Base-by-base conservation (phyloP, 2,888 invertebrate genomes). In the Orchesella flavescens region DNA sequence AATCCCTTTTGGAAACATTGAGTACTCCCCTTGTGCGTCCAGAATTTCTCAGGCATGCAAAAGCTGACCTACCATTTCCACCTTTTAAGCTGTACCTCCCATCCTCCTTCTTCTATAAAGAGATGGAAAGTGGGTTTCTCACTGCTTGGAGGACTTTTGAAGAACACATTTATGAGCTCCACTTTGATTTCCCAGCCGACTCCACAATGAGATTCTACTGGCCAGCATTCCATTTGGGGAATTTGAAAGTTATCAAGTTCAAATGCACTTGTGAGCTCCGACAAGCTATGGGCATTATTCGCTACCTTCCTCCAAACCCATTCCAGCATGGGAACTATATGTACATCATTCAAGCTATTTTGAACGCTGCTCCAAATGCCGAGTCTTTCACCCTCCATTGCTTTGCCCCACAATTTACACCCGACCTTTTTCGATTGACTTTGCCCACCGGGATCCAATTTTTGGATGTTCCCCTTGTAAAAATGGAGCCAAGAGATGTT, bases 191-290 rank as follows among this genome's bases (percentile, higher is more conserved):
- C 0, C 77, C 77, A 2, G 68, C 69, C 1, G 77, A 77, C 61
- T 77, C 77, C 1, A 69, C 68, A n/a, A 69, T 77, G 69, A 21
- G 44, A 57, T 77, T 77, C 69, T 77, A 77, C 23, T 77, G 77
- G 77, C 77, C 77, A n/a, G 15, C 68, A 12, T 13, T 77, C 12
- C 13, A 68, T 12, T 49, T 77, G 21, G 10, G 23, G 1, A 59
- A n/a, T 23, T 23, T 77, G 21, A 77, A 61, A 69, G 57, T 44
- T 23, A 59, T 77, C 34, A 77, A 77, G 19, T 61, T 77, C n/a
- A 77, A 69, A 34, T 69, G 68, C 68, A 77, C 77, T n/a, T 53
- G 69, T 12, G 77, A 69, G 13, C 44, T 69, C 1, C 55, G 59
- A 10, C 3, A 15, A 5, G 1, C 43, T 2, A 69, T 68, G 15